A percentile compares a stretch with the other conserved stretches of the same genome.
Conservation (phyloP, 2,888 invertebrate species). For the Eudemis profundana region DNA sequence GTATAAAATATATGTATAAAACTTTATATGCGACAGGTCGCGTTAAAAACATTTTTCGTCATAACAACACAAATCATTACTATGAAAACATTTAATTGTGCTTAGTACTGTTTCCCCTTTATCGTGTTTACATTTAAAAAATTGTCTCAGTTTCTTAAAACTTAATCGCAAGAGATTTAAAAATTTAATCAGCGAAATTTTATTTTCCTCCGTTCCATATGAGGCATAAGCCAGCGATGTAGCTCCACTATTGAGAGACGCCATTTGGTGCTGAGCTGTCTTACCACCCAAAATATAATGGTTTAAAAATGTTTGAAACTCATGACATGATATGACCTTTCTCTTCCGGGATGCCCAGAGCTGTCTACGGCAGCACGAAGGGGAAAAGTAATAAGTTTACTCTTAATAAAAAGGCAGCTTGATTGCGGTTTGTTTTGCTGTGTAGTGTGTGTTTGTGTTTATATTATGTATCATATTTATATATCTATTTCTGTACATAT, state of each 20-base stretch:
- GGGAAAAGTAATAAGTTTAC: conserved; percentile 26
- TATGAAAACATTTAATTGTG: too few relatives aligned
- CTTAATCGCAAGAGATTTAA: too few relatives aligned
- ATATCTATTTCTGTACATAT: too few relatives aligned
- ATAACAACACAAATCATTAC: too few relatives aligned
- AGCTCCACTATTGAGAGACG: conserved; percentile 35
- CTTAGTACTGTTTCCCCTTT: too few relatives aligned
- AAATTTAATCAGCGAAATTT: conserved; percentile 35
- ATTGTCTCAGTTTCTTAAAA: too few relatives aligned
- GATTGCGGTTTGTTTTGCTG: conserved; percentile 26
- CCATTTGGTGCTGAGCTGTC: conserved; percentile 32
- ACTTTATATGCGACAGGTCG: too few relatives aligned
- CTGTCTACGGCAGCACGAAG: conserved; percentile 11
- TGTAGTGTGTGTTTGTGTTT: too few relatives aligned
- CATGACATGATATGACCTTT: conserved; percentile 1
- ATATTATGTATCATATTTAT: too few relatives aligned
- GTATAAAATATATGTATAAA: too few relatives aligned
- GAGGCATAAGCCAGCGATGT: conserved; percentile 23
- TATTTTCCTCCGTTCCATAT: conserved; percentile 26
- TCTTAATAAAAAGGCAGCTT: conserved; percentile 13
- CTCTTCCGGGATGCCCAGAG: not conserved
- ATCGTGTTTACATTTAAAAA: too few relatives aligned
- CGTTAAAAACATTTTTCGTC: too few relatives aligned
- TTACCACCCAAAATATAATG: not conserved
- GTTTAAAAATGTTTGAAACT: not conserved